A percentile compares a stretch with the other conserved stretches of the same genome.
Conservation (phyloP, 2,888 invertebrate genomes). For the Antheraea assamensis region DNA sequence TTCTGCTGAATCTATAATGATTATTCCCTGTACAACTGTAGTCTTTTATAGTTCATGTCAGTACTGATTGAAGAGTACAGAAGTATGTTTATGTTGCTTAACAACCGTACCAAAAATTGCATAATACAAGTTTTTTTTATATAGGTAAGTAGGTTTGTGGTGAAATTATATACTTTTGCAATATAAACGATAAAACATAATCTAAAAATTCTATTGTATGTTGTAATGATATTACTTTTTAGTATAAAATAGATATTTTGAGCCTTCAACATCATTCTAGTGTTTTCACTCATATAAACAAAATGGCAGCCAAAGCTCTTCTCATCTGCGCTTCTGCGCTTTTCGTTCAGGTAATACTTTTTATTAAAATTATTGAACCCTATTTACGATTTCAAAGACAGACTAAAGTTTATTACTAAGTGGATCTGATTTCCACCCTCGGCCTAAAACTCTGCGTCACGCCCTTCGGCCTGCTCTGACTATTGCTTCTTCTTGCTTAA, state of each 20-base stretch:
- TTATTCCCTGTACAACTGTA: not conserved
- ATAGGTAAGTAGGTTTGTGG: slow-evolving; percentile 5
- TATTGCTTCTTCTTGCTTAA: too few species aligned
- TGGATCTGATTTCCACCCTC: too few species aligned
- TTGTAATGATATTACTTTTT: not conserved
- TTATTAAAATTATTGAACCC: not conserved
- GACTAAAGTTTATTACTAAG: too few species aligned
- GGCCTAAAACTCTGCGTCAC: too few species aligned
- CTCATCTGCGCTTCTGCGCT: slow-evolving; percentile 36
- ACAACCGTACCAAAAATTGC: not conserved
- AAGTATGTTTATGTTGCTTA: not conserved
- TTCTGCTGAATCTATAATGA: slow-evolving; percentile 17
- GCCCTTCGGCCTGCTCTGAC: too few species aligned
- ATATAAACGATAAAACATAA: not conserved
- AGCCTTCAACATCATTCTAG: not conserved
- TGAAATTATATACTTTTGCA: slow-evolving; percentile 5
- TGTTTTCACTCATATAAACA: slow-evolving; percentile 7
- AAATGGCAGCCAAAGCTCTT: slow-evolving; percentile 35
- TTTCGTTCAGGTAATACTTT: slow-evolving; percentile 31
- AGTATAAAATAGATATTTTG: slow-evolving; percentile 15
- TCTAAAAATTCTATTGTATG: not conserved
- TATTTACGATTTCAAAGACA: too few species aligned
- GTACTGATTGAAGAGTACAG: not conserved
- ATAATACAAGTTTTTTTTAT: not conserved
- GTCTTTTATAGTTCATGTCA: not conserved